Base-by-base conservation (phyloP, 2,113 vertebrate genomes). In the Aspidoscelis tigris region DNA sequence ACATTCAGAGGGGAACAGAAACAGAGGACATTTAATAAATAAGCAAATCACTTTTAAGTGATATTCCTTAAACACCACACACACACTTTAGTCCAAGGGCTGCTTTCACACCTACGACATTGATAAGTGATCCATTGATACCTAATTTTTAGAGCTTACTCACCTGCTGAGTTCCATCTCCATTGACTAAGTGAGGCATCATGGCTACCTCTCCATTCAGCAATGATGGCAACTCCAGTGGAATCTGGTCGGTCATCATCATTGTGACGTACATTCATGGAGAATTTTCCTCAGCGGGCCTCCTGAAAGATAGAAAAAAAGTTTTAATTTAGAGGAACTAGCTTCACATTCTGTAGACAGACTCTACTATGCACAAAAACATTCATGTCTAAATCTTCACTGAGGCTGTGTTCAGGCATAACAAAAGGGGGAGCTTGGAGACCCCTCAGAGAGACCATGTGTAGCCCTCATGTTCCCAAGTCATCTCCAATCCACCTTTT, bases 251-350 rank as follows among this genome's bases (percentile, higher is more conserved):
- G 96, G 98, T 99, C 98, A 99, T 99, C 98, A 99, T 99, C 98
- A 99, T 99, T 96, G 98, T 99, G 98, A 99, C 98, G 94, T 99
- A 99, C 98, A 99, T 99, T 99, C 98, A 99, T 99, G 98, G 98
- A 99, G 98, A 97, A 97, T 90, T 96, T 96, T 96, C 96, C 96
- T 97, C 96, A 96, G 96, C 96, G 55, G 94, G 92, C 94, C 97
- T 97, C 97, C 98, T 99, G 95, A 83, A 92, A 95, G 83, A 96
- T 50, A 14, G 0, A 61, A 26, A 88, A 81, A 84, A 41, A 2
- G 7, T 7, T 22, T 22, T 39, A 10, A 18, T 21, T 70, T 6
- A 14, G 4, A 14, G 8, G 2, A 33, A 33, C 68, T 70, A 70
- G n/a, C 10, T 33, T 70, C 68, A 70, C 33, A 14, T 4, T 70